A percentile compares a stretch with the other conserved stretches of the same genome.
phyloP scores from a whole-genome alignment of 2,797 vertebrate genomes.

The Halcyon smyrnensis region DNA sequence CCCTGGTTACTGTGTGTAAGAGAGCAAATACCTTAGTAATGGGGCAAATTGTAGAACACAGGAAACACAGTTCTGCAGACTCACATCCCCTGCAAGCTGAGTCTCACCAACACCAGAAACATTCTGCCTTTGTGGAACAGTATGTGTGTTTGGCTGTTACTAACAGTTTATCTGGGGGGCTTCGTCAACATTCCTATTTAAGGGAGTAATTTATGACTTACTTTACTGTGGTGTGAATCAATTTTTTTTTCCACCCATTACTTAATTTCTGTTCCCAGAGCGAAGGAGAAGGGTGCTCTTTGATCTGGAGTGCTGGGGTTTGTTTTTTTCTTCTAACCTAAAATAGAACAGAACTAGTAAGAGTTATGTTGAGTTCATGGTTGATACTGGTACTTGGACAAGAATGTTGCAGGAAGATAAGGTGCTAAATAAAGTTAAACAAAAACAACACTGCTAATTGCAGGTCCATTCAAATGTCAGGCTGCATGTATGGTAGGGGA shows the following conservation, averaged over 20 bases:
- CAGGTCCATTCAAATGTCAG: slow-evolving; percentile 39
- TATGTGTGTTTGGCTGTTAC: background rate
- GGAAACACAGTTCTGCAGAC: background rate
- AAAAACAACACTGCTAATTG: slow-evolving; percentile 51
- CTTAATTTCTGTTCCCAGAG: background rate
- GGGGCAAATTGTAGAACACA: background rate
- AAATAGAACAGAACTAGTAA: slow-evolving; percentile 53
- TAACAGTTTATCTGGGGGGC: background rate
- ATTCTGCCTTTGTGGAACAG: background rate
- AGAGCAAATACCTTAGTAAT: background rate
- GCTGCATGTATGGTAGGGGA: background rate
- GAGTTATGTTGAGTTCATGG: slow-evolving; percentile 48
- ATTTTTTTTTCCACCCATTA: background rate
- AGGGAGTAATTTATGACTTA: background rate
- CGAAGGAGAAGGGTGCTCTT: background rate
- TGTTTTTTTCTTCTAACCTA: background rate
- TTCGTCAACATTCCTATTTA: background rate
- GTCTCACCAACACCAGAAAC: background rate
- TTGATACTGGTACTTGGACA: slow-evolving; percentile 49
- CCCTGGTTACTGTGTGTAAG: background rate
- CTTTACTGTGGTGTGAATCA: background rate
- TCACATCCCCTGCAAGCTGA: background rate
- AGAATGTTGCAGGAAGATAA: slow-evolving; percentile 70
- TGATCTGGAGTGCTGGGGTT: background rate
- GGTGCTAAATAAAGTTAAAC: slow-evolving; percentile 72